Evolutionary conservation across 2,113 vertebrate species (phyloP).

Genomic region (Oncorhynchus gorbuscha): DNA sequence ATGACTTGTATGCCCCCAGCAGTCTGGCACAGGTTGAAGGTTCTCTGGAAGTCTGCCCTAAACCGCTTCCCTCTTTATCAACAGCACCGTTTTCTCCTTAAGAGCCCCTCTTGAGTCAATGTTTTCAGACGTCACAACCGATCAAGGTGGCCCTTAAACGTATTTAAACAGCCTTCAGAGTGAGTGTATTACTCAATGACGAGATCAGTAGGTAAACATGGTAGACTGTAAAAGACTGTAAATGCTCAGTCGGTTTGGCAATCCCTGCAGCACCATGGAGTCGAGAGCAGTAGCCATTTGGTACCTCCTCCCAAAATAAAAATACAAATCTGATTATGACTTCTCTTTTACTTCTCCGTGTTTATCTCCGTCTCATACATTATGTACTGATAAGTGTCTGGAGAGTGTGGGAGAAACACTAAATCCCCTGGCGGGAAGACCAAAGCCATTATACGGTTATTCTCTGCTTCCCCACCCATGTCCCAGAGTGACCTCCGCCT

Average conservation of each 20-base stretch:
- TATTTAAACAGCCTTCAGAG: constrained; percentile 60
- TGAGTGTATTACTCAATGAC: constrained; percentile 41
- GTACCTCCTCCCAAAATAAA: not conserved
- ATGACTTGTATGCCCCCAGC: not conserved
- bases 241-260: not conserved
- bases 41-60: constrained; percentile 27
- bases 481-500: constrained; percentile 26
- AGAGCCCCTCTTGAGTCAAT: constrained; percentile 23
- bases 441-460: constrained; percentile 40
- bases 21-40: constrained; percentile 13
- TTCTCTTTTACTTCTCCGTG: no score
- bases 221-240: not conserved
- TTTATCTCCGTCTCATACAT: constrained; percentile 2
- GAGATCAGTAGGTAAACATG: constrained; percentile 4
- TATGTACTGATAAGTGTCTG: constrained; percentile 21
- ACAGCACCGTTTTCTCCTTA: constrained; percentile 20
- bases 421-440: constrained; percentile 21
- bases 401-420: not conserved
- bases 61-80: constrained; percentile 39
- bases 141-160: constrained; percentile 49
- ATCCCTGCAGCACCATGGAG: not conserved
- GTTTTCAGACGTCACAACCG: constrained; percentile 43
- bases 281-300: not conserved
- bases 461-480: not conserved
- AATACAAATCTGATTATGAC: not conserved